These are phyloP conservation scores for Rhadina sibilatrix DNA, from an alignment of 2,113 vertebrate species.

Conservation along the genomic window DNA sequence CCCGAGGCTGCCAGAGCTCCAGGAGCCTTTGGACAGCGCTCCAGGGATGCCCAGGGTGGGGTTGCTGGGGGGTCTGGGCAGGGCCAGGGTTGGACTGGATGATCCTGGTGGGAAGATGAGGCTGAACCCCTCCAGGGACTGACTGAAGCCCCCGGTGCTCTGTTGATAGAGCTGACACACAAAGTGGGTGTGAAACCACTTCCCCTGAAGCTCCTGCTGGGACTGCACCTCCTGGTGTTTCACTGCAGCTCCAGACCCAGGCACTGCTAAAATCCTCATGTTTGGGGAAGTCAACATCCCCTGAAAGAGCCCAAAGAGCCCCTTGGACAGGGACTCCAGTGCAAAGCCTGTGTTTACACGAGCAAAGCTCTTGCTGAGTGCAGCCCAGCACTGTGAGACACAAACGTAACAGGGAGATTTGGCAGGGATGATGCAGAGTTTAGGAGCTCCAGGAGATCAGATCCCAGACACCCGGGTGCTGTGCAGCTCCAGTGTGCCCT, in stretches of 20 bases:
- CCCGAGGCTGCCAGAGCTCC: background rate
- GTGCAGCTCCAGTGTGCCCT: background rate
- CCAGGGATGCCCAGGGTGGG: background rate
- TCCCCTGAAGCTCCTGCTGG: background rate
- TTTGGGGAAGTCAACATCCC: background rate
- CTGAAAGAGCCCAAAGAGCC: background rate
- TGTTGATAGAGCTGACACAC: background rate
- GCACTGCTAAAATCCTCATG: background rate
- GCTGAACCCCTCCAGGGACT: background rate
- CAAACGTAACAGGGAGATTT: background rate
- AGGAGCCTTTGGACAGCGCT: background rate
- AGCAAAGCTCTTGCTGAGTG: background rate
- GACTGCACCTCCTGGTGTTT: background rate
- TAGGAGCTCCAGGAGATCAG: background rate
- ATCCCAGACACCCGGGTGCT: background rate
- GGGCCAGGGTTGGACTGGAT: accelerated
- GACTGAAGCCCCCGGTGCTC: background rate
- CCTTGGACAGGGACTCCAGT: background rate
- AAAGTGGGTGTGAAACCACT: background rate
- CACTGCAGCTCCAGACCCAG: background rate
- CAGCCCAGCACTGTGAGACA: background rate
- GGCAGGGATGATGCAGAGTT: background rate
- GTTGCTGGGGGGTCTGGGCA: background rate
- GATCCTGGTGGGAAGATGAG: background rate
- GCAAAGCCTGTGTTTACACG: background rate